Base-by-base conservation (phyloP, 2,888 invertebrate species). In the Nemotelus pantherinus region DNA sequence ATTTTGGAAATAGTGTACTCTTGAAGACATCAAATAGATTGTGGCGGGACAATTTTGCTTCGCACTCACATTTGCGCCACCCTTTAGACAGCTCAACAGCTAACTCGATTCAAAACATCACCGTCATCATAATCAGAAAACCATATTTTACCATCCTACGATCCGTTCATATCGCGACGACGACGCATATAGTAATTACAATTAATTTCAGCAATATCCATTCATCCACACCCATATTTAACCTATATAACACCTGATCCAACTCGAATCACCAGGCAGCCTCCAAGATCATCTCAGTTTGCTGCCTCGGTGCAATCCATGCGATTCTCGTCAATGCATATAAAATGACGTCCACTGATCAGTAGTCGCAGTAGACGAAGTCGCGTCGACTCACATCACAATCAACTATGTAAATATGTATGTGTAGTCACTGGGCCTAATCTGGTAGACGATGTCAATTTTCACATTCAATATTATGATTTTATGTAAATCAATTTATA, bases 401-500 rank as follows among this genome's bases (percentile, higher is more conserved):
- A 41, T 50, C 48, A 43, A 25, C 45, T 7, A 9, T 25, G 45
- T 10, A 47, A 65, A 3, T 9, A 44, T 10, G 44, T 44, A 68
- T 25, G 7, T 39, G 6, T 25, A 44, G n/a, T 50, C 50, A 10
- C 50, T 50, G 7, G 50, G 57, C 25, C 25, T 25, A 25, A 25
- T 25, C 25, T 57, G 57, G 57, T 57, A 57, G 57, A 57, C 71
- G 57, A 72, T 72, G 58, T 72, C 71, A 72, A 72, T 72, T 72
- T 72, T 72, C 67, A 58, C 71, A 58, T 68, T 68, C 45, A 39
- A 76, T 76, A 72, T 79, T 77, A 77, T 74, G 74, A 76, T 77
- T 79, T 79, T 77, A 79, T 79, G 79, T 64, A 77, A 77, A 79
- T 77, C 68, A 41, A 48, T 48, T 47, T 48, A 67, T 57, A 25